Base-by-base conservation (phyloP, 2,888 invertebrate species). In the Cynaeus angustus region DNA sequence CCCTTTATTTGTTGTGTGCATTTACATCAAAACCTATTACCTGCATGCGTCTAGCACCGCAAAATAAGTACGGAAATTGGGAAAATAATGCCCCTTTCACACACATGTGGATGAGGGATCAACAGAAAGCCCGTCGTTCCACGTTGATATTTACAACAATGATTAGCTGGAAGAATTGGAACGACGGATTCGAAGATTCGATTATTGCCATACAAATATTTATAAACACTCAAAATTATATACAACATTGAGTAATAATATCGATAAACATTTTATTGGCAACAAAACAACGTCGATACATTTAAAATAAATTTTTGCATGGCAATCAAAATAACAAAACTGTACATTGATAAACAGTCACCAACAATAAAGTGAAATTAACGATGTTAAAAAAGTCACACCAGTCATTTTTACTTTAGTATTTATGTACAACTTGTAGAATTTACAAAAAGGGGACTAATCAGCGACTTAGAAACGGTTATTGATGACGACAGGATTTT, bases 11-110 rank as follows among this genome's bases (percentile, higher is more conserved):
- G 70, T 21, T 77, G 75, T 81, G 80, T 80, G 80, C 81, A 80
- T 77, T 79, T 61, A 80, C 82, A 83, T 77, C 79, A 79, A 82
- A 82, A 82, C 75, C 72, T 78, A 76, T 73, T 76, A 67, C 59
- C 66, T 76, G 28, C 50, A 37, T 67, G 70, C 70, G 58, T 41
- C 64, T 66, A 70, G 64, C 72, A 70, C 58, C 64, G 66, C 37
- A 70, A 67, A 62, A 66, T 64, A 56, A 52, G 21, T 45, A 50
- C 30, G 43, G 56, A 65, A 67, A 62, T 30, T 38, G 37, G 8
- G 16, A 46, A 48, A 43, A 12, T 21, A 58, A 33, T 13, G 26
- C 46, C 66, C 37, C 28, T 21, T 64, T 38, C 50, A 64, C 62
- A 62, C 37, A 62, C 37, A 16, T 41, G 56, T 26, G 56, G 56